phyloP scores from a whole-genome alignment of 1,140 invertebrate genomes.

The Bombyx mandarina region DNA sequence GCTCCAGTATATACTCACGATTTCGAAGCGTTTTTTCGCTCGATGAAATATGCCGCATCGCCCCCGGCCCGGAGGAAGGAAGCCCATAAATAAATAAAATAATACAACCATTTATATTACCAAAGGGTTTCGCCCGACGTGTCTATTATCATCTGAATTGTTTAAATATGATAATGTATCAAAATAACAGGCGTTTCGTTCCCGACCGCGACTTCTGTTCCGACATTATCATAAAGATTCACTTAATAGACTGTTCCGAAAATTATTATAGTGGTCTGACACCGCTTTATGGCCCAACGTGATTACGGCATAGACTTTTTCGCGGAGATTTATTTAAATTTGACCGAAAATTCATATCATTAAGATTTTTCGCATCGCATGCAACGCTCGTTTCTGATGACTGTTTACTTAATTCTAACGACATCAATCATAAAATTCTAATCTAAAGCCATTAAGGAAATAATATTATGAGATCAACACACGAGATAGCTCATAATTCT shows the following conservation, averaged over 20 bases:
- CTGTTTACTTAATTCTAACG: slow-evolving; percentile 11
- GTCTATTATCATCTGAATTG: slow-evolving; percentile 70
- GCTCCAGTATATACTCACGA: slow-evolving; percentile 58
- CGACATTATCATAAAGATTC: slow-evolving; percentile 66
- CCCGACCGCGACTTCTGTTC: slow-evolving; percentile 64
- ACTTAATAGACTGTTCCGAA: slow-evolving; percentile 65
- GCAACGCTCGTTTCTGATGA: slow-evolving; percentile 5
- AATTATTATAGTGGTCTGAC: slow-evolving; percentile 60
- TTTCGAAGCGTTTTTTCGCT: slow-evolving; percentile 63
- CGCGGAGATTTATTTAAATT: slow-evolving; percentile 33
- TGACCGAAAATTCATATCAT: slow-evolving; percentile 18
- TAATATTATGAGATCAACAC: slow-evolving; percentile 31
- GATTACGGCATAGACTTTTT: slow-evolving; percentile 47
- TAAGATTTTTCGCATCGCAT: slow-evolving; percentile 1
- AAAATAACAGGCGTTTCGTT: slow-evolving; percentile 61
- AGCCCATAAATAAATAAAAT: slow-evolving; percentile 69
- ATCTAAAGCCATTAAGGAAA: slow-evolving; percentile 26
- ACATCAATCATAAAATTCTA: slow-evolving; percentile 19
- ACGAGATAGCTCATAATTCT: slow-evolving; percentile 27
- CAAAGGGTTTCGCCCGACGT: slow-evolving; percentile 67
- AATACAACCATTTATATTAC: slow-evolving; percentile 70
- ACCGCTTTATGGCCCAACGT: slow-evolving; percentile 48
- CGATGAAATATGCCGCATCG: slow-evolving; percentile 64
- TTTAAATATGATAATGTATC: slow-evolving; percentile 71
- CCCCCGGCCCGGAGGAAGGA: slow-evolving; percentile 56